Percentiles rank a stretch among this genome's conserved stretches.
Conservation (phyloP, 2,113 vertebrate species). For the Indicator indicator region DNA sequence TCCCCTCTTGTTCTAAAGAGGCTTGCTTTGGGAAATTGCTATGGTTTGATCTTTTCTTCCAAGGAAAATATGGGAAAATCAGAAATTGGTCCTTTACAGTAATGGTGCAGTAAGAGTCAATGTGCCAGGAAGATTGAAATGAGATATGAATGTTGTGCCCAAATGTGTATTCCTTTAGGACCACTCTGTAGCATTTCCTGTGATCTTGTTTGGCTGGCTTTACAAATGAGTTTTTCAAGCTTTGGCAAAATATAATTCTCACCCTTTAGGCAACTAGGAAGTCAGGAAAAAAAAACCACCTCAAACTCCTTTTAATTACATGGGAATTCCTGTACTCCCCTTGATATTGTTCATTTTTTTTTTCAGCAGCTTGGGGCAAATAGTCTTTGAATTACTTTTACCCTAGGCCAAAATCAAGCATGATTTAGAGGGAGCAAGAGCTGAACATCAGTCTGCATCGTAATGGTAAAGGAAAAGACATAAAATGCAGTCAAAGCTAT, state of each 20-base stretch:
- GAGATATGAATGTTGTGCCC: neutral
- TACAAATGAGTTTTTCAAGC: neutral
- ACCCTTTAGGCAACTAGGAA: neutral
- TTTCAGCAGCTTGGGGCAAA: neutral
- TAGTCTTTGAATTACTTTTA: neutral
- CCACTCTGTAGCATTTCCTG: neutral
- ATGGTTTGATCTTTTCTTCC: neutral
- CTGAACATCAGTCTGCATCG: conserved; percentile 1
- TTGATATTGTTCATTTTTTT: neutral
- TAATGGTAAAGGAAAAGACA: conserved; percentile 54
- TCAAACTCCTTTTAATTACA: neutral
- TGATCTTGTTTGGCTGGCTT: neutral
- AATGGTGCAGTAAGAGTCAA: neutral
- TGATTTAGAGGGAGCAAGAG: conserved; percentile 16
- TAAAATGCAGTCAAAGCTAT: conserved; percentile 50
- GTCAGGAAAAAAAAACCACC: neutral
- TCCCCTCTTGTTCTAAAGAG: neutral
- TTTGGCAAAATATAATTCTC: neutral
- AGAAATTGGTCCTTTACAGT: neutral
- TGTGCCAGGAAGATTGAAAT: neutral
- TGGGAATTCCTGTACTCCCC: neutral
- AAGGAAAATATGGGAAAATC: neutral
- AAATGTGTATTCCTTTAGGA: neutral
- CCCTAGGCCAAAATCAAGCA: neutral
- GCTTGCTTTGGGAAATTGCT: neutral